phyloP scores from a whole-genome alignment of 53 echinoderm and acorn worm species.

The Temnopleurus reevesii region DNA sequence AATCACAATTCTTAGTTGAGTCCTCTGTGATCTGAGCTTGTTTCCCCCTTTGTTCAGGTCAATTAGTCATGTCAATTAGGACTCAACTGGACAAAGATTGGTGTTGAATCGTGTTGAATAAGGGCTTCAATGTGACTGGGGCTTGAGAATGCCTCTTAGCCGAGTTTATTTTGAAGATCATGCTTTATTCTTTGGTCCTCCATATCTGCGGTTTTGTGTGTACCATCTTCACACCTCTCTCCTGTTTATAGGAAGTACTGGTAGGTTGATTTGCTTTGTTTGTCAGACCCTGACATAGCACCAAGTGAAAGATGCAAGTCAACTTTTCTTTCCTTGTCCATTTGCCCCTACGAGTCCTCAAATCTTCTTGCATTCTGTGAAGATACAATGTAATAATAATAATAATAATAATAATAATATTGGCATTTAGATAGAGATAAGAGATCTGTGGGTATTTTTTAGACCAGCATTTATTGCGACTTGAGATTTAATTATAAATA shows the following conservation, averaged over 20 bases:
- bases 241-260: constrained; percentile 71
- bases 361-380: no score
- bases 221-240: constrained; percentile 56
- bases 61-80: not conserved
- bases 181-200: constrained; percentile 21
- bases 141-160: constrained; percentile 16
- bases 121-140: not conserved
- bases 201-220: constrained; percentile 35
- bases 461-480: no score
- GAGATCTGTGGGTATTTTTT: no score
- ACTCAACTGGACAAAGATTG: no score
- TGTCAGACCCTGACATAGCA: not conserved
- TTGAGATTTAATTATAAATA: no score
- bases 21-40: no score
- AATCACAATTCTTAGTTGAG: no score
- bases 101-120: no score
- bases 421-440: no score
- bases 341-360: not conserved
- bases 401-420: no score
- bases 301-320: not conserved
- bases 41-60: not conserved
- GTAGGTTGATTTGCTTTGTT: constrained; percentile 63
- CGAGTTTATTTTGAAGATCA: constrained; percentile 3
- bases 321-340: not conserved
- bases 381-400: no score